Evolutionary conservation across 2,797 vertebrate genomes (phyloP).

Genomic region (Parauchenoglanis ngamensis): DNA sequence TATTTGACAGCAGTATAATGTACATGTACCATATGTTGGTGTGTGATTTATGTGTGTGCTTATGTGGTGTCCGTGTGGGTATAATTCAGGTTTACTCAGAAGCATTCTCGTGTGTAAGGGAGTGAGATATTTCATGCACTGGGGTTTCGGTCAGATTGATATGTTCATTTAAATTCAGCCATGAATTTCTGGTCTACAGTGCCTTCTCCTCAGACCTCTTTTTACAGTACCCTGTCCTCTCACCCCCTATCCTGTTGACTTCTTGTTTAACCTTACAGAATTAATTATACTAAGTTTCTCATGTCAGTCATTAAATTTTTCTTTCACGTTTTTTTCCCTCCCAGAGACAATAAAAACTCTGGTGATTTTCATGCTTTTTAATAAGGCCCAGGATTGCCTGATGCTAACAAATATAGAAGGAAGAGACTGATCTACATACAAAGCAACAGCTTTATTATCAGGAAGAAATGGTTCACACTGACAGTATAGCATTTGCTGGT

Average conservation of each 20-base stretch:
- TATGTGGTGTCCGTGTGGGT: not conserved
- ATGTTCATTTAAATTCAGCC: not conserved
- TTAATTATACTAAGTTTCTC: not conserved
- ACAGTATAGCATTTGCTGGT: not conserved
- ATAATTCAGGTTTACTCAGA: not conserved
- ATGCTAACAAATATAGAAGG: not conserved
- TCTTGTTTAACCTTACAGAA: not conserved
- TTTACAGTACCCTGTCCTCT: not conserved
- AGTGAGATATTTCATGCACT: not conserved
- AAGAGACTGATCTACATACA: not conserved
- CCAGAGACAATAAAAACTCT: not conserved
- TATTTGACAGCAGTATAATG: not conserved
- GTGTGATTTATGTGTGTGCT: not conserved
- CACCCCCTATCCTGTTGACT: not conserved
- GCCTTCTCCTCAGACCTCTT: not conserved
- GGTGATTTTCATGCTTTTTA: not conserved
- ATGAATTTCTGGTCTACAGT: constrained; percentile 1
- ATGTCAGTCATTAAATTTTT: not conserved
- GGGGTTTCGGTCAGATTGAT: not conserved
- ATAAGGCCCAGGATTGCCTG: not conserved
- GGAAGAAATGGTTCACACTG: not conserved
- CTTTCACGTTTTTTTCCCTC: not conserved
- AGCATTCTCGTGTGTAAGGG: not conserved
- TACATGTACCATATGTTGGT: not conserved
- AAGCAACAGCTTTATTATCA: not conserved